Evolutionary conservation across 1,140 invertebrate species (phyloP).

Genomic region (Brachionus plicatilis): DNA sequence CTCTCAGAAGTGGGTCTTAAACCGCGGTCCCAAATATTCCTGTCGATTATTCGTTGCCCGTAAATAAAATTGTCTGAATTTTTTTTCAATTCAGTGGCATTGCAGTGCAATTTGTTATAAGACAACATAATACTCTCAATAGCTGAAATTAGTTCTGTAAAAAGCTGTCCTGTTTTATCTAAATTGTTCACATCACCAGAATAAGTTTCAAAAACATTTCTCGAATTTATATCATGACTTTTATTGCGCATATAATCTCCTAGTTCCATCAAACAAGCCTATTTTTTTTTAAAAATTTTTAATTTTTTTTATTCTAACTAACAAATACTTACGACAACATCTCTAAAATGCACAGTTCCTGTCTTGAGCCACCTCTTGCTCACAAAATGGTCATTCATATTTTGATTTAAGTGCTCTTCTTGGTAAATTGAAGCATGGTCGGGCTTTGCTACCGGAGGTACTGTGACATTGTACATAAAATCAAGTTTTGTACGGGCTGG

Average conservation of each 20-base stretch:
- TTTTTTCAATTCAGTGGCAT: constrained; percentile 5
- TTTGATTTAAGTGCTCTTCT: neutral
- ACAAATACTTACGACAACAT: neutral
- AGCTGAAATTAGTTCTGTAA: constrained; percentile 8
- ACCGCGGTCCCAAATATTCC: constrained; percentile 32
- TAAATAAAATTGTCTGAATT: neutral
- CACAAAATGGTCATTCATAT: constrained; percentile 29
- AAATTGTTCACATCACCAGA: neutral
- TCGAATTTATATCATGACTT: constrained; percentile 27
- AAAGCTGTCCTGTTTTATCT: neutral
- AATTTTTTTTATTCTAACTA: neutral
- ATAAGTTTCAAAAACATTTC: constrained; percentile 4
- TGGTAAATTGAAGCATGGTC: constrained; percentile 15
- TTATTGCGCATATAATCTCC: constrained; percentile 39
- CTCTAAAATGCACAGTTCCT: neutral
- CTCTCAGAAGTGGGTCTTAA: constrained; percentile 14
- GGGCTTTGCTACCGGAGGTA: neutral
- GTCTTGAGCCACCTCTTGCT: constrained; percentile 21
- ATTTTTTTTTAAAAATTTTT: neutral
- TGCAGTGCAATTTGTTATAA: constrained; percentile 8
- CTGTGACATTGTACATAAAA: neutral
- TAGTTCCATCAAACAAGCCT: constrained; percentile 16
- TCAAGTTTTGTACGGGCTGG: constrained; percentile 8
- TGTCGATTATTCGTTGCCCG: constrained; percentile 7
- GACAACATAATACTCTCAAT: constrained; percentile 2